Evolutionary conservation across 2,888 invertebrate genomes (phyloP), one percentile per base, ranked within the genome.

Genomic region (Trichacis sp.): DNA sequence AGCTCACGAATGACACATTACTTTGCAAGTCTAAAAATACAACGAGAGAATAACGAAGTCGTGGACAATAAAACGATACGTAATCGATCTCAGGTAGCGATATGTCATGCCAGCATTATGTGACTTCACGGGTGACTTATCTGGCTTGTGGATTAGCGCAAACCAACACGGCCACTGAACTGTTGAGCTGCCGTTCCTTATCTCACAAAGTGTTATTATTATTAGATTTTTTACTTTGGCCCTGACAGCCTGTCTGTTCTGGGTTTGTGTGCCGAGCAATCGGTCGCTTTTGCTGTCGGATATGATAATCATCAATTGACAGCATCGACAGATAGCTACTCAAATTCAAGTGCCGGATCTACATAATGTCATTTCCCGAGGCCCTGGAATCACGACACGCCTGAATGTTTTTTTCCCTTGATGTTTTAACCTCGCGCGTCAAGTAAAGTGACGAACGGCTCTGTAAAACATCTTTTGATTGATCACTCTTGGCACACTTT

Each of bases 1-100:
- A n/a, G n/a, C n/a, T n/a, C n/a, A n/a, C n/a, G n/a, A n/a, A n/a
- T n/a, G n/a, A n/a, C n/a, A n/a, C n/a, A n/a, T n/a, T n/a, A n/a
- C n/a, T n/a, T n/a, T n/a, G n/a, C n/a, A n/a, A n/a, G n/a, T n/a
- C n/a, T n/a, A n/a, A n/a, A n/a, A n/a, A n/a, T n/a, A n/a, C n/a
- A n/a, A n/a, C n/a, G n/a, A n/a, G n/a, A 24, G 24, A 24, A 8
- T 8, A 8, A 24, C 24, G 8, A 8, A 24, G 24, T 8, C 8
- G 4, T 5, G 24, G 24, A 24, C 24, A 24, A 24, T 24, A 24
- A 24, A 24, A 24, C 68, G 66, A 70, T 50, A 64, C 65, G 69
- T 70, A 71, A 76, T 72, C 71, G 71, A 76, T 77, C 65, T 69
- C 51, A 52, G 33, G 54, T 53, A 46, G 53, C 53, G 71, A 65